Evolutionary conservation across 37 sponge, comb jelly and placozoan genomes (phyloP), one percentile per base, ranked within the genome.

Genomic region (Cliona cf. orientalis): DNA sequence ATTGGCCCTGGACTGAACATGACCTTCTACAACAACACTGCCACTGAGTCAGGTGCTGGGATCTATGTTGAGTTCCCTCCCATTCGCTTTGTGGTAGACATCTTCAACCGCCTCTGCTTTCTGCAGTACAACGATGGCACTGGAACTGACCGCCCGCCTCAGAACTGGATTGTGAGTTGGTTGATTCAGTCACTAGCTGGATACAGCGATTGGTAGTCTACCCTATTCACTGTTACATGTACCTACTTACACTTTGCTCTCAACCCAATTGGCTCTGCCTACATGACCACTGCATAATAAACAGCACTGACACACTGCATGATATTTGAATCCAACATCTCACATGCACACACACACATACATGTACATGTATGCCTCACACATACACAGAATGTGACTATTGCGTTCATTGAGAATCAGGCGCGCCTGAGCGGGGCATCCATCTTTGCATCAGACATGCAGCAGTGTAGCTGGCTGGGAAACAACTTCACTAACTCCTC

Each of bases 21-120:
- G 46, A 65, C 64, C 41, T 87, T 92, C 56, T 21, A 46, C n/a
- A 45, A 84, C 57, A 92, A 92, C 49, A 0, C 7, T 55, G 92
- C 79, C 46, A 66, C 37, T 2, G 92, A 92, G 41, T 87, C 92
- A 56, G 92, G 92, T 14, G 92, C 65, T 31, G 92, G 80, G n/a
- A 92, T 92, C 38, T 92, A 92, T 42, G 92, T 92, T 5, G 92
- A 92, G 32, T 83, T 84, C 78, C 92, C 92, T 64, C 92, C 88
- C 71, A 92, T 92, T 58, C 57, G 88, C 40, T 92, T 87, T 68
- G 84, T 92, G 44, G 87, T 92, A 22, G 85, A 87, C 45, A 82
- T 92, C 36, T 87, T 87, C 80, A 92, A 92, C 66, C 84, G 92
- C 0, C 79, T 87, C 59, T 92, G 92, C 66, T 92, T 92, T 42